A percentile compares a stretch with the other conserved stretches of the same genome.
Evolutionary conservation across 2,113 vertebrate genomes (phyloP).

Genomic region (Steatornis caripensis): DNA sequence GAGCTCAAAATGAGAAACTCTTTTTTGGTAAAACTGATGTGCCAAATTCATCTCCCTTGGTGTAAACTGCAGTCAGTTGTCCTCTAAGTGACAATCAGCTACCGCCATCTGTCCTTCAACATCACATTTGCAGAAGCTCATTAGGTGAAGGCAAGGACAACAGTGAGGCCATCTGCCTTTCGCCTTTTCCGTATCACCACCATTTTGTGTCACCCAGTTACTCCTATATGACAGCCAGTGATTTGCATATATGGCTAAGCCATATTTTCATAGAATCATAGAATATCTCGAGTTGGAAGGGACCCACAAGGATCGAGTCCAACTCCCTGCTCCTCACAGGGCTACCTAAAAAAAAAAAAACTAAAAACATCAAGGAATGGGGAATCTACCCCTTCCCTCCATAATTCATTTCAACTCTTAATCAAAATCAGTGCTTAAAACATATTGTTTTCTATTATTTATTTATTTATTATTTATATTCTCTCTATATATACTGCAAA

Average conservation of each 20-base stretch:
- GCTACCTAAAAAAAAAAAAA: background rate
- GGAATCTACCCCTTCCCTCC: background rate
- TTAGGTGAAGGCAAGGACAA: background rate
- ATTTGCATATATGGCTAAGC: background rate
- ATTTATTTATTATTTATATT: background rate
- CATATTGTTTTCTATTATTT: background rate
- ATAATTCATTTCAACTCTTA: background rate
- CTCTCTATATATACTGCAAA: background rate
- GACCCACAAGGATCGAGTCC: background rate
- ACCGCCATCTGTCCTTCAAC: background rate
- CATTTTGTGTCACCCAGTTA: background rate
- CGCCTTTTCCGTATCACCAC: background rate
- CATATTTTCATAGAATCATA: background rate
- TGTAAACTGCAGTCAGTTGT: background rate
- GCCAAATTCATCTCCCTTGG: background rate
- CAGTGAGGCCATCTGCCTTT: background rate
- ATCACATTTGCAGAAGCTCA: background rate
- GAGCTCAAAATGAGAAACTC: background rate
- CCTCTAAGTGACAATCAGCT: background rate
- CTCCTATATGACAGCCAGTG: rapidly evolving
- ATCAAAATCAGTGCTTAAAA: background rate
- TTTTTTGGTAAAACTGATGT: background rate
- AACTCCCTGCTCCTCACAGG: background rate
- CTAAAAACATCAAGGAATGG: background rate
- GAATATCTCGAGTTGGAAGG: background rate